phyloP scores from a whole-genome alignment of 2,113 vertebrate species.

The Crotalus viridis region DNA sequence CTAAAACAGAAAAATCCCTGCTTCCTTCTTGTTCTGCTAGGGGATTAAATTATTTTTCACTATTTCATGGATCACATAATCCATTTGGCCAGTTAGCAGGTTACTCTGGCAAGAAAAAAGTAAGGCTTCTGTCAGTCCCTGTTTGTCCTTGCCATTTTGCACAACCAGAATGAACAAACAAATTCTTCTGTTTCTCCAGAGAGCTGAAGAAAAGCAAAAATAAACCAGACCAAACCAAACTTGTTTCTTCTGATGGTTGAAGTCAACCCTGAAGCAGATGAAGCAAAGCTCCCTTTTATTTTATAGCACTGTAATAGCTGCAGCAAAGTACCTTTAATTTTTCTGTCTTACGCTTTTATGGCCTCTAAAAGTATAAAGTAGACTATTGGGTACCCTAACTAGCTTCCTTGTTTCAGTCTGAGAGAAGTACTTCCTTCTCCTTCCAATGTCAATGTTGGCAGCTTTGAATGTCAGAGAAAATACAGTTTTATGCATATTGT shows the following conservation, averaged over 20 bases:
- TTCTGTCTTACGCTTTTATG: neutral
- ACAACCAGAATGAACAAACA: neutral
- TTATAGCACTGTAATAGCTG: neutral
- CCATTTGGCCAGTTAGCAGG: neutral
- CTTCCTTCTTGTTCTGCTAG: neutral
- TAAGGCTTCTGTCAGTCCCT: neutral
- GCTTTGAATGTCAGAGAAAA: neutral
- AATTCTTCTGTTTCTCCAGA: neutral
- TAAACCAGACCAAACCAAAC: neutral
- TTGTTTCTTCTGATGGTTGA: neutral
- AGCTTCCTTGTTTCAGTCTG: neutral
- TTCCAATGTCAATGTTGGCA: conserved; percentile 1
- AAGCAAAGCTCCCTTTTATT: neutral
- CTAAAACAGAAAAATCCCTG: neutral
- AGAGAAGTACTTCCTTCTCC: neutral
- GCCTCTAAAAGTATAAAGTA: conserved; percentile 10
- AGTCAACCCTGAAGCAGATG: neutral
- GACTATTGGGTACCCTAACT: neutral
- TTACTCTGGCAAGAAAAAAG: neutral
- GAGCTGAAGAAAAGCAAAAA: neutral
- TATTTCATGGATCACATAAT: neutral
- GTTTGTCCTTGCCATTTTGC: neutral
- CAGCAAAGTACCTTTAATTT: neutral
- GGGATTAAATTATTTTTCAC: neutral
- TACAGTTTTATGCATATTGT: conserved; percentile 3